phyloP scores from a whole-genome alignment of 2,113 vertebrate species.

The Barbus barbus region DNA sequence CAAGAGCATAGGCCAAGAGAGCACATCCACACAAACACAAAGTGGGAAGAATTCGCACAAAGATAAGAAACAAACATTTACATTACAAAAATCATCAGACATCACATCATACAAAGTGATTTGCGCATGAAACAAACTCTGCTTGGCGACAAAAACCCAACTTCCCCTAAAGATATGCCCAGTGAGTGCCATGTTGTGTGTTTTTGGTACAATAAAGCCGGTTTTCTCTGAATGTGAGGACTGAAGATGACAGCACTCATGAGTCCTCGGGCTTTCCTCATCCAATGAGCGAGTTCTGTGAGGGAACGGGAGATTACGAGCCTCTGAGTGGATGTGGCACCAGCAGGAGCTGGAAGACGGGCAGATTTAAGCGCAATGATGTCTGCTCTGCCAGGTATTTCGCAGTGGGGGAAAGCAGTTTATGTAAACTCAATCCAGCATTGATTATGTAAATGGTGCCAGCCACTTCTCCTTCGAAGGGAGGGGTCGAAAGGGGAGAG shows the following conservation, averaged over 20 bases:
- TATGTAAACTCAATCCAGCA: conserved; percentile 37
- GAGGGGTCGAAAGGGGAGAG: not conserved
- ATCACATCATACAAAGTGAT: not conserved
- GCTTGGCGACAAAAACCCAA: not conserved
- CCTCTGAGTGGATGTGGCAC: conserved; percentile 14
- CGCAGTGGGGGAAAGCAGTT: conserved; percentile 14
- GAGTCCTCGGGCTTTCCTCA: conserved; percentile 6
- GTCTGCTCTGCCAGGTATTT: conserved; percentile 31
- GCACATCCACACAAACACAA: not conserved
- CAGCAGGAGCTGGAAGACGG: conserved; percentile 5
- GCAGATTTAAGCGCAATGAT: conserved; percentile 22
- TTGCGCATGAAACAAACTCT: conserved; percentile 4
- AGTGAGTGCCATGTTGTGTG: not conserved
- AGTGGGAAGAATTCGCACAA: not conserved
- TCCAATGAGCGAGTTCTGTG: not conserved
- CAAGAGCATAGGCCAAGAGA: conserved; percentile 27
- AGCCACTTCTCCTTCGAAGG: conserved; percentile 9
- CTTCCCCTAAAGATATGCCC: not conserved
- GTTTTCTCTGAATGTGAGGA: conserved; percentile 16
- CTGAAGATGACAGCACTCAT: conserved; percentile 17
- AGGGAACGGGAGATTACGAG: conserved; percentile 4
- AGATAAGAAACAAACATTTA: not conserved
- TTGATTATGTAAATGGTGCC: conserved; percentile 49
- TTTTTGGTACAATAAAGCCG: not conserved
- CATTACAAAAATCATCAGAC: not conserved